These are phyloP conservation scores for Falco concolor DNA, from an alignment of 2,797 vertebrate species.

Conservation along the genomic window DNA sequence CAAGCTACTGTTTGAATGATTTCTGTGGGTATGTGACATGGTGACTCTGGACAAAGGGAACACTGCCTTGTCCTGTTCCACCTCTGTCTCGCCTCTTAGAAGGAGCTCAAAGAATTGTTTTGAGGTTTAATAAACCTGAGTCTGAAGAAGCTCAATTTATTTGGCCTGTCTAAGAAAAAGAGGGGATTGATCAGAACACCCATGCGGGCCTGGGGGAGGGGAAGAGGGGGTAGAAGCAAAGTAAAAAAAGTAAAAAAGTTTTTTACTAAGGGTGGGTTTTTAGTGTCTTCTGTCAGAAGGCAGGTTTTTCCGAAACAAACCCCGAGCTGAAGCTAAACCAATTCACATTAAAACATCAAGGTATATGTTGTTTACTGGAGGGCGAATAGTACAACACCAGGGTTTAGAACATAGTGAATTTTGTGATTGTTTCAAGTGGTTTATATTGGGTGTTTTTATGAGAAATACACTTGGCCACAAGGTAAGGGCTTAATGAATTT, in stretches of 20 bases:
- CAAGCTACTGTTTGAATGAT: constrained; percentile 48
- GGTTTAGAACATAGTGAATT: neutral
- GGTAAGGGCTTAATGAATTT: neutral
- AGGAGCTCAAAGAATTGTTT: neutral
- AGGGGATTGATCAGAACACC: neutral
- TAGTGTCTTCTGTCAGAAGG: neutral
- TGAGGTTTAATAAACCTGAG: neutral
- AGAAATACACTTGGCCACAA: neutral
- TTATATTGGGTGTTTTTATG: neutral
- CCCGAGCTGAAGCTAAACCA: neutral
- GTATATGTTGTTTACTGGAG: neutral
- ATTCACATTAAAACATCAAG: neutral
- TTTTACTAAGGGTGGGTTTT: neutral
- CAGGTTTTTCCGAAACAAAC: neutral
- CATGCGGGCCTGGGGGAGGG: neutral
- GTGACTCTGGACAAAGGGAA: neutral
- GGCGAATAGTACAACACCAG: neutral
- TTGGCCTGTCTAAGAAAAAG: neutral
- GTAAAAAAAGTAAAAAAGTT: neutral
- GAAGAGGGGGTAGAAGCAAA: neutral
- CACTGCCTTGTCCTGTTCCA: neutral
- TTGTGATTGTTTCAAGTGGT: neutral
- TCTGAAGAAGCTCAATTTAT: neutral
- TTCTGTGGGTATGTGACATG: neutral
- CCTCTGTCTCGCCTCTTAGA: neutral